Evolutionary conservation across 92 coral and sea anemone species (phyloP).

Genomic region (Siderastrea siderea): DNA sequence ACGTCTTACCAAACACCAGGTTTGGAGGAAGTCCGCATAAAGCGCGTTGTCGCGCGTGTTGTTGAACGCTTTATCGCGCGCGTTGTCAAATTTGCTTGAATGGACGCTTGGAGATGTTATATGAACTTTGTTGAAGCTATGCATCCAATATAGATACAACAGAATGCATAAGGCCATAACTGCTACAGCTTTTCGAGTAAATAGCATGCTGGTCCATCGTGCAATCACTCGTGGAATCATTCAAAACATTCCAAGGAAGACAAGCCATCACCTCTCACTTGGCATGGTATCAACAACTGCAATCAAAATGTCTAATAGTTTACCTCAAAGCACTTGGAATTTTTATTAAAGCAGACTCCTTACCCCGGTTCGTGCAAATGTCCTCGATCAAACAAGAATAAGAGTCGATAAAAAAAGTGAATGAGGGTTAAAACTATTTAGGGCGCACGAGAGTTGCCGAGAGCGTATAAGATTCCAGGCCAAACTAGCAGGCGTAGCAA

Average conservation of each 20-base stretch:
- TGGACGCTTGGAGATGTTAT: not conserved
- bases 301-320: too few relatives aligned
- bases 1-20: slow-evolving; percentile 68
- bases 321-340: too few relatives aligned
- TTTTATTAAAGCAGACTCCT: too few relatives aligned
- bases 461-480: too few relatives aligned
- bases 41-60: slow-evolving; percentile 34
- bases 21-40: slow-evolving; percentile 65
- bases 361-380: too few relatives aligned
- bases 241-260: not conserved
- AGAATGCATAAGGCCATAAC: slow-evolving; percentile 18
- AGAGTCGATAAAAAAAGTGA: too few relatives aligned
- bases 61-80: slow-evolving; percentile 32
- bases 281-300: too few relatives aligned
- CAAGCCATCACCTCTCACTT: not conserved
- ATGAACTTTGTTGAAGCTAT: not conserved
- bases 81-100: not conserved
- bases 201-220: slow-evolving; percentile 4
- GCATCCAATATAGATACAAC: slow-evolving; percentile 41
- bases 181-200: slow-evolving; percentile 11
- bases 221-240: slow-evolving; percentile 21
- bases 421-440: too few relatives aligned
- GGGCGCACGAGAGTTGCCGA: too few relatives aligned
- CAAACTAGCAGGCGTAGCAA: too few relatives aligned
- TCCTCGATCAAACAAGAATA: too few relatives aligned